Evolutionary conservation across 2,797 vertebrate genomes (phyloP).

Genomic region (Megalops cyprinoides): DNA sequence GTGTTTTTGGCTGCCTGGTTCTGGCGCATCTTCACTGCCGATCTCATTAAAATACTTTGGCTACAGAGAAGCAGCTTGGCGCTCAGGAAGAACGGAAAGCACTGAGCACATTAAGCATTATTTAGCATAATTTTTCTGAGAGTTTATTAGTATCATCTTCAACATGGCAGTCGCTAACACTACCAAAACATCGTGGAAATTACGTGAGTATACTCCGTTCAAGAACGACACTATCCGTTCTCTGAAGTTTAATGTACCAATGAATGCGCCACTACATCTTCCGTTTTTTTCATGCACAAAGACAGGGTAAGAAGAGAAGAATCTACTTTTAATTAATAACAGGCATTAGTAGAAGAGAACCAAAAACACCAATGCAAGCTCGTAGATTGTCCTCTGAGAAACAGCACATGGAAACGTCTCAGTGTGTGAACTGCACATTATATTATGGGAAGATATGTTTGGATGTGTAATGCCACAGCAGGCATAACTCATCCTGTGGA

Average conservation of each 20-base stretch:
- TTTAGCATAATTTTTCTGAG: neutral
- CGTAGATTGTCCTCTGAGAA: too few species aligned
- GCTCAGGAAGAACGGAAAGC: neutral
- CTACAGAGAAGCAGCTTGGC: neutral
- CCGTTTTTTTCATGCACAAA: too few species aligned
- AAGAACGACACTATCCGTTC: too few species aligned
- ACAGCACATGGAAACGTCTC: too few species aligned
- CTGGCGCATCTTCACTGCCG: neutral
- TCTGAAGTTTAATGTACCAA: too few species aligned
- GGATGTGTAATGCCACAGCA: neutral
- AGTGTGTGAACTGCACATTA: too few species aligned
- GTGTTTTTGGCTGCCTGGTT: neutral
- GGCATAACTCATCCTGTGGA: neutral
- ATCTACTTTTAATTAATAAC: too few species aligned
- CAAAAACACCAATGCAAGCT: too few species aligned
- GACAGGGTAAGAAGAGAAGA: too few species aligned
- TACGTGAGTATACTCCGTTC: constrained; percentile 78
- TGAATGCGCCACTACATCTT: too few species aligned
- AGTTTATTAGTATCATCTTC: constrained; percentile 3
- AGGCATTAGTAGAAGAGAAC: too few species aligned
- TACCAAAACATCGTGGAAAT: constrained; percentile 89
- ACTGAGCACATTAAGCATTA: neutral
- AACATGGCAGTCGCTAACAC: constrained; percentile 80
- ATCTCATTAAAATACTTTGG: constrained; percentile 13
- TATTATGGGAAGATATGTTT: neutral